Conservation (phyloP, 2,888 invertebrate genomes). For the Lithosia quadra region DNA sequence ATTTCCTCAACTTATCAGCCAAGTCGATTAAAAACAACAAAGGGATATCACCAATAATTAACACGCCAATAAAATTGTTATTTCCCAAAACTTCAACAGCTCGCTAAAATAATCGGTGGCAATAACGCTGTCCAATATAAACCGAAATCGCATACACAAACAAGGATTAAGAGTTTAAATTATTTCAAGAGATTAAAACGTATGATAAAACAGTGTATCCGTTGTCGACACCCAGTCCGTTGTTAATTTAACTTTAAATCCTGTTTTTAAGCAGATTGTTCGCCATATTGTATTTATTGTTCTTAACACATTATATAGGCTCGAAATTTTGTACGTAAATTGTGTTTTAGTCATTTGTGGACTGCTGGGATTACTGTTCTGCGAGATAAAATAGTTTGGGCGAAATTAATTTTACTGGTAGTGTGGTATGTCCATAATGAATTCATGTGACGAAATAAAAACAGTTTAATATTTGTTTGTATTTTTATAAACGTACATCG, state of each 20-base stretch:
- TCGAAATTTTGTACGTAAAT: conserved; percentile 46
- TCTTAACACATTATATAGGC: conserved; percentile 47
- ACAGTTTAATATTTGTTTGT: neutral
- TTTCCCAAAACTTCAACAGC: conserved; percentile 17
- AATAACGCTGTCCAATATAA: conserved; percentile 36
- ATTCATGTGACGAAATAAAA: neutral
- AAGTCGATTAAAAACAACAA: no score
- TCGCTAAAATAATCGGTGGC: conserved; percentile 31
- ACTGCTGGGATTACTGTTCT: neutral
- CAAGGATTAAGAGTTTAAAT: conserved; percentile 79
- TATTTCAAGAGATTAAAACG: conserved; percentile 77
- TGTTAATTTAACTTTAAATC: conserved; percentile 76
- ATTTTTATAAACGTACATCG: neutral
- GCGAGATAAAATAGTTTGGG: conserved; percentile 9
- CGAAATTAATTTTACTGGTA: neutral
- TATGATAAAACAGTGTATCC: conserved; percentile 66
- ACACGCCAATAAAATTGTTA: conserved; percentile 6
- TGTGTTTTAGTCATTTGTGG: conserved; percentile 40
- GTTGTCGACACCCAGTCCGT: conserved; percentile 61
- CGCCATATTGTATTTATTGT: conserved; percentile 52
- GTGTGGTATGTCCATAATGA: neutral
- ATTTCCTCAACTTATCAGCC: no score
- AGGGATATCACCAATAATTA: neutral
- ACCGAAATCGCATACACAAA: conserved; percentile 53
- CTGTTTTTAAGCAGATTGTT: conserved; percentile 57